phyloP scores from a whole-genome alignment of 2,888 invertebrate species.

The Phorcus lineatus region DNA sequence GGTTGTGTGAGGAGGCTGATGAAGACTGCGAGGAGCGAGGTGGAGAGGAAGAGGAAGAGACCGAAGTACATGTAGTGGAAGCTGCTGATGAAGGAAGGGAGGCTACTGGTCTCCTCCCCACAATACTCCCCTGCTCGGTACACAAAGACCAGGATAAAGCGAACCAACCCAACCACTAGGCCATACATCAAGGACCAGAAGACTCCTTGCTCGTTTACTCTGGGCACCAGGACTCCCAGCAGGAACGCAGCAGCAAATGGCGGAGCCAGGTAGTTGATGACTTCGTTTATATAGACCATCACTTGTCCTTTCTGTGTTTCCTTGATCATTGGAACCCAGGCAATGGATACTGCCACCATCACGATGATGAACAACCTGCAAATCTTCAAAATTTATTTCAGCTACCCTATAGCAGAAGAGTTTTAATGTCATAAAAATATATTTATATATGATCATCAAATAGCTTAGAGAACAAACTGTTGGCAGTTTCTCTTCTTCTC shows the following conservation, averaged over 20 bases:
- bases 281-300: constrained; percentile 71
- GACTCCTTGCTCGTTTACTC: constrained; percentile 75
- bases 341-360: constrained; percentile 69
- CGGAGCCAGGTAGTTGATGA: constrained; percentile 68
- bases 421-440: too few species aligned
- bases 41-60: constrained; percentile 76
- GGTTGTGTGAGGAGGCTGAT: constrained; percentile 76
- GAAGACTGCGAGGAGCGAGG: constrained; percentile 70
- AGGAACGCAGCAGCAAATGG: constrained; percentile 68
- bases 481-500: too few species aligned
- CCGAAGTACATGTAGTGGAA: constrained; percentile 77
- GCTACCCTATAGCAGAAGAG: too few species aligned
- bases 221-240: constrained; percentile 62
- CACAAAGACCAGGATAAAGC: constrained; percentile 75
- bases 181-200: constrained; percentile 77
- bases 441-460: too few species aligned
- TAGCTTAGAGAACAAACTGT: too few species aligned
- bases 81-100: constrained; percentile 60
- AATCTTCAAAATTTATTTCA: too few species aligned
- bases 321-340: constrained; percentile 71
- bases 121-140: constrained; percentile 65
- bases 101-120: constrained; percentile 44
- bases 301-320: constrained; percentile 69
- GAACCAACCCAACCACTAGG: constrained; percentile 73
- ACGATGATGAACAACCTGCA: constrained; percentile 62